These are phyloP conservation scores for Polymixis lichenea DNA, from an alignment of 2,888 invertebrate genomes.

Conservation along the genomic window DNA sequence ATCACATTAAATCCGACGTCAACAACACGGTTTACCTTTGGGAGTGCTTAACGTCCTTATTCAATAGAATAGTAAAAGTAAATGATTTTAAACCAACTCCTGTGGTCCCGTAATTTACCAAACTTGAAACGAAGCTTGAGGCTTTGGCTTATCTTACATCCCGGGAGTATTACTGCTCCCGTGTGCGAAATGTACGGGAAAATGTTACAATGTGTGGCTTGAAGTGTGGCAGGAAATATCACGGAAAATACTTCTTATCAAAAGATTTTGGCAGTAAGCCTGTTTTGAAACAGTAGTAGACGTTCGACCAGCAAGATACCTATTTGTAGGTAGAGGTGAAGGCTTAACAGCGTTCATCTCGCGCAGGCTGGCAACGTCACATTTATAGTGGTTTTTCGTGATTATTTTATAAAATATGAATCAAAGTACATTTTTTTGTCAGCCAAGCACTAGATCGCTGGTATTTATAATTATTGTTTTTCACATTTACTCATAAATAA, in stretches of 20 bases:
- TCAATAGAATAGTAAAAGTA: constrained; percentile 24
- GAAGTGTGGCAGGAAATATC: constrained; percentile 3
- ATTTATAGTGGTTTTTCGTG: no score
- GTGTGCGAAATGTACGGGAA: constrained; percentile 12
- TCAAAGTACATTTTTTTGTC: no score
- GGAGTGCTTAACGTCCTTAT: constrained; percentile 14
- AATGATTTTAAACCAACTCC: constrained; percentile 33
- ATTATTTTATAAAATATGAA: no score
- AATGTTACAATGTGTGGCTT: constrained; percentile 26
- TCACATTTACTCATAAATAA: no score
- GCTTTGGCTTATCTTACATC: constrained; percentile 31
- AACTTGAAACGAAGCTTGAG: constrained; percentile 30
- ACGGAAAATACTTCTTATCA: constrained; percentile 4
- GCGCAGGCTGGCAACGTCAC: no score
- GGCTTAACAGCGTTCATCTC: neutral
- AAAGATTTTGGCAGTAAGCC: neutral
- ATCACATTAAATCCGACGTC: neutral
- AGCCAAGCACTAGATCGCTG: no score
- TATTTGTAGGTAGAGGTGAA: neutral
- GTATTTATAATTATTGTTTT: no score
- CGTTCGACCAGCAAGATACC: neutral
- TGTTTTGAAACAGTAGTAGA: neutral
- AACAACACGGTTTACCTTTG: neutral
- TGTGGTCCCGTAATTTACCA: constrained; percentile 6
- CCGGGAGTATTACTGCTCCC: constrained; percentile 18